phyloP scores from a whole-genome alignment of 2,797 vertebrate genomes.

The Siniperca undulata region DNA sequence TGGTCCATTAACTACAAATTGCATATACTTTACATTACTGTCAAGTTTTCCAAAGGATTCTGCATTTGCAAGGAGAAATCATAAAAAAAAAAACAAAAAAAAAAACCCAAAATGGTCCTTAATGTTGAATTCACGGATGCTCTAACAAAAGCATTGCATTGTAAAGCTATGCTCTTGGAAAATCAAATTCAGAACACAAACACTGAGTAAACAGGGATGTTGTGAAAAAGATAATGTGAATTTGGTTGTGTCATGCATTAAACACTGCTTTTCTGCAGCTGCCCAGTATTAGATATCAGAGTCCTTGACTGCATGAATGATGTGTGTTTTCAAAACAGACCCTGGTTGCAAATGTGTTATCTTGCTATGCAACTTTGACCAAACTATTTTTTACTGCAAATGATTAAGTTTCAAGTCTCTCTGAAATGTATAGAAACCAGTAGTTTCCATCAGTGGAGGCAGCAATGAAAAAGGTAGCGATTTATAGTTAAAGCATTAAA shows the following conservation, averaged over 20 bases:
- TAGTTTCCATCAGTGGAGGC: slow-evolving; percentile 25
- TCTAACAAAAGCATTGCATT: slow-evolving; percentile 2
- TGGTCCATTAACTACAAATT: slow-evolving; percentile 38
- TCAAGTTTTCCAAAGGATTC: slow-evolving; percentile 3
- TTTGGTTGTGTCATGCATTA: slow-evolving; percentile 1
- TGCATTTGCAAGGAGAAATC: not conserved
- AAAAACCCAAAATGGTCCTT: not conserved
- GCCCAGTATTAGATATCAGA: not conserved
- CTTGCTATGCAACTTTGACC: not conserved
- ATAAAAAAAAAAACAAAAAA: not conserved
- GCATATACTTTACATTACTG: slow-evolving; percentile 6
- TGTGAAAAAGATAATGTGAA: slow-evolving; percentile 12
- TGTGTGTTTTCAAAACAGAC: slow-evolving; percentile 15
- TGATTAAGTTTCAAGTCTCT: slow-evolving; percentile 29
- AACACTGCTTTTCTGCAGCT: slow-evolving; percentile 5
- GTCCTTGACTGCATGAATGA: slow-evolving; percentile 4
- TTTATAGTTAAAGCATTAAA: slow-evolving; percentile 54
- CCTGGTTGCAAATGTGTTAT: not conserved
- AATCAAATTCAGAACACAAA: slow-evolving; percentile 17
- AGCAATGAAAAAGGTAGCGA: slow-evolving; percentile 12
- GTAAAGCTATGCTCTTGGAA: not conserved
- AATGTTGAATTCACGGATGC: not conserved
- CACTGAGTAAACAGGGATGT: not conserved
- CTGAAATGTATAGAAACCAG: slow-evolving; percentile 43
- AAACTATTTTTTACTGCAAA: slow-evolving; percentile 1